These are phyloP conservation scores for Ashinkailepas kermadecensis DNA, from an alignment of 2,888 invertebrate species.

Conservation along the genomic window DNA sequence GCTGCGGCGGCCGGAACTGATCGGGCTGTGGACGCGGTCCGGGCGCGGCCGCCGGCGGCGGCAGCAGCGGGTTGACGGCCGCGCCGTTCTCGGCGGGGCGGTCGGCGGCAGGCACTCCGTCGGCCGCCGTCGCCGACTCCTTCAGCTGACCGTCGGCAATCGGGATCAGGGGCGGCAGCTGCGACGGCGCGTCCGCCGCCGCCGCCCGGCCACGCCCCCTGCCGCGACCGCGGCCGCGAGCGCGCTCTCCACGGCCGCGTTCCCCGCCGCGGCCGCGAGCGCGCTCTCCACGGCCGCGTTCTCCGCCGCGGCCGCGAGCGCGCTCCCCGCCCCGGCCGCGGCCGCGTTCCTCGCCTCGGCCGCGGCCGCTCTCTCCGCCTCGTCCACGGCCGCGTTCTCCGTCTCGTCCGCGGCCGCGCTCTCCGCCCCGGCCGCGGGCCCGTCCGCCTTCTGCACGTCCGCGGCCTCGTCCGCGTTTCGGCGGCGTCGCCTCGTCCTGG, in stretches of 20 bases:
- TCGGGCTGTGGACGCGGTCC: too few relatives aligned
- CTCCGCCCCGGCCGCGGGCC: neutral
- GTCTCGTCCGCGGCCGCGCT: too few relatives aligned
- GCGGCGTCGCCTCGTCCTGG: too few relatives aligned
- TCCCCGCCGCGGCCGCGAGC: too few relatives aligned
- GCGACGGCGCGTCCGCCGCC: neutral
- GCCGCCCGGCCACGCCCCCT: too few relatives aligned
- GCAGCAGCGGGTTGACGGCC: neutral
- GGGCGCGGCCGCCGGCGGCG: neutral
- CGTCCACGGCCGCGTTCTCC: neutral
- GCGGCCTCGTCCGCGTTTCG: neutral
- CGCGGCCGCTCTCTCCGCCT: neutral
- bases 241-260: too few relatives aligned
- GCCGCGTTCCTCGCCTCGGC: neutral
- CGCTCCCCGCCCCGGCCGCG: neutral
- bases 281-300: neutral
- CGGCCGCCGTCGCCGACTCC: neutral
- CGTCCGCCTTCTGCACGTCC: neutral
- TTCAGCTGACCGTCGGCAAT: neutral
- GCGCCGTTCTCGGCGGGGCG: neutral
- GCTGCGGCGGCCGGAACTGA: too few relatives aligned
- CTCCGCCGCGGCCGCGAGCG: neutral
- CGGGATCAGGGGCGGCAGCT: constrained; percentile 1
- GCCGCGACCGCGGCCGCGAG: too few relatives aligned
- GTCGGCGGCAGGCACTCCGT: neutral